Conservation (phyloP, 2,113 vertebrate genomes). For the Macquaria ambigua region DNA sequence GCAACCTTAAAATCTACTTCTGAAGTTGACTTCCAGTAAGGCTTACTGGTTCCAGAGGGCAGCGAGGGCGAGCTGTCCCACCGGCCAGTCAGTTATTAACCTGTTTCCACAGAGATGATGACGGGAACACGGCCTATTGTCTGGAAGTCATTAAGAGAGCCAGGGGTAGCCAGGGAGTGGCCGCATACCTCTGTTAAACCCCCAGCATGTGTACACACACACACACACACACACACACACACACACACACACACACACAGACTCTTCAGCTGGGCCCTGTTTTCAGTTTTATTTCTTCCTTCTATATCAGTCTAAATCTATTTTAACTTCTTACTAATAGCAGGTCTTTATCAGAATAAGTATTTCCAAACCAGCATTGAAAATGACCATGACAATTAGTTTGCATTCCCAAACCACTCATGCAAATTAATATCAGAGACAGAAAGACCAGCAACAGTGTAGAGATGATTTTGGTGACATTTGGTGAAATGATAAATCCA, state of each 20-base stretch:
- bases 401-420: not conserved
- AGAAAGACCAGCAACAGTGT: not conserved
- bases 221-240: slow-evolving; percentile 38
- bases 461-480: not conserved
- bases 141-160: slow-evolving; percentile 86
- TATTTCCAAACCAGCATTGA: not conserved
- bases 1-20: slow-evolving; percentile 10
- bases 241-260: no score
- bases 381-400: not conserved
- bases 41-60: slow-evolving; percentile 53
- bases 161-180: slow-evolving; percentile 82
- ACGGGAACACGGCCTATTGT: slow-evolving; percentile 81
- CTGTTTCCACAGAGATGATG: slow-evolving; percentile 84
- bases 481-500: not conserved
- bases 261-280: slow-evolving; percentile 22
- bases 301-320: not conserved
- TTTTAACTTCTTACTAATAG: not conserved
- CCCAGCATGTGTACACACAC: slow-evolving; percentile 48
- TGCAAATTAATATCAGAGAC: not conserved
- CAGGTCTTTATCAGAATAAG: not conserved
- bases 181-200: slow-evolving; percentile 79
- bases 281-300: slow-evolving; percentile 7
- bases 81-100: slow-evolving; percentile 80
- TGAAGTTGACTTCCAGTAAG: slow-evolving; percentile 43
- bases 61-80: slow-evolving; percentile 64